Percentiles rank a stretch among this genome's conserved stretches.
Conservation (phyloP, 2,888 invertebrate species). For the Eudasyphora cyanicolor region DNA sequence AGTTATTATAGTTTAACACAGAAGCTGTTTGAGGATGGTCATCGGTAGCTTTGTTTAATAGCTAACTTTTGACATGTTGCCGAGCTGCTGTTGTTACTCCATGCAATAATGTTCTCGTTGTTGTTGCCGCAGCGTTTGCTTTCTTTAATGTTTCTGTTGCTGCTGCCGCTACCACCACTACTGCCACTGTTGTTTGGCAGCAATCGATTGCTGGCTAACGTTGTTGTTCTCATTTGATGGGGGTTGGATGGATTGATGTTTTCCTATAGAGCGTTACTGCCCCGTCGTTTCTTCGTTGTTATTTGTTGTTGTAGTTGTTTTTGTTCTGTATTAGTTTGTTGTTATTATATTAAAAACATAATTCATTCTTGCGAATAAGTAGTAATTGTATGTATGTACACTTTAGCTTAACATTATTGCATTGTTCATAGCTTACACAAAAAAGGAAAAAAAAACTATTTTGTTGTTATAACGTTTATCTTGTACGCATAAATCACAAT, state of each 20-base stretch:
- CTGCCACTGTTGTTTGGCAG: no score
- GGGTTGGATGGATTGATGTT: slow-evolving; percentile 40
- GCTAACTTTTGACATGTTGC: slow-evolving; percentile 59
- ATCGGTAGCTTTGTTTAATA: slow-evolving; percentile 57
- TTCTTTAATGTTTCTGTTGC: slow-evolving; percentile 1
- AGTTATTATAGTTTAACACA: slow-evolving; percentile 64
- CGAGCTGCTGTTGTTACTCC: slow-evolving; percentile 50
- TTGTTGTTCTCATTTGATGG: no score
- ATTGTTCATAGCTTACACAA: no score
- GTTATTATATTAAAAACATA: slow-evolving; percentile 38
- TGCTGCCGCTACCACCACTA: no score
- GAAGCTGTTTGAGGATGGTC: slow-evolving; percentile 62
- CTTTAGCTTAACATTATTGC: background rate
- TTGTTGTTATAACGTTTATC: slow-evolving; percentile 60
- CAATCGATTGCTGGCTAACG: background rate
- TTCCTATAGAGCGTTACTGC: background rate
- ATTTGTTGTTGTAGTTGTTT: background rate
- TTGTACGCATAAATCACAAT: slow-evolving; percentile 58
- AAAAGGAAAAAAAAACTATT: no score
- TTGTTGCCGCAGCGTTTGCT: slow-evolving; percentile 40
- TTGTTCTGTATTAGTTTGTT: slow-evolving; percentile 13
- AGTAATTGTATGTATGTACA: slow-evolving; percentile 52
- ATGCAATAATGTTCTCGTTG: background rate
- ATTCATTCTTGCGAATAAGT: slow-evolving; percentile 37
- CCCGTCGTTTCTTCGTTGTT: slow-evolving; percentile 26